These are phyloP conservation scores for Lissocephala sabroskyi DNA, from an alignment of 2,888 invertebrate species.

Conservation along the genomic window DNA sequence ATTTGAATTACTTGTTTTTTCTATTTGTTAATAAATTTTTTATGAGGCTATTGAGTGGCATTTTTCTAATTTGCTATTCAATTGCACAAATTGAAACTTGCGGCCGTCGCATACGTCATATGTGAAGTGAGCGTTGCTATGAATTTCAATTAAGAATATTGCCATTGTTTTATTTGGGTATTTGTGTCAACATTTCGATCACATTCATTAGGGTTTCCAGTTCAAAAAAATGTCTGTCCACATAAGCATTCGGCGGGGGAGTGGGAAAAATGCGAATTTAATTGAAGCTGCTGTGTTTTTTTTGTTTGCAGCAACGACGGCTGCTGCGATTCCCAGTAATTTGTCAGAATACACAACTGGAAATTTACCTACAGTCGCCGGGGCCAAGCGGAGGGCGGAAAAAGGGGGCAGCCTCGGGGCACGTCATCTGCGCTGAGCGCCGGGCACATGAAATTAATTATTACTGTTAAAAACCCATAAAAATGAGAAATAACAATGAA, in stretches of 20 bases:
- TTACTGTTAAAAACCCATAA: conserved; percentile 60
- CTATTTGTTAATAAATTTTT: conserved; percentile 36
- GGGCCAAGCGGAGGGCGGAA: too few relatives aligned
- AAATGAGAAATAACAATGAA: conserved; percentile 45
- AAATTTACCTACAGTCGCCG: too few relatives aligned
- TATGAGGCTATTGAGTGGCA: conserved; percentile 11
- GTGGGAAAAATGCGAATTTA: too few relatives aligned
- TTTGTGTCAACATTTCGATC: neutral
- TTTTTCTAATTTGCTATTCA: too few relatives aligned
- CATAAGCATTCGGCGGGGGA: too few relatives aligned
- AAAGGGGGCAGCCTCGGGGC: too few relatives aligned
- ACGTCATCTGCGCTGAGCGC: conserved; percentile 20
- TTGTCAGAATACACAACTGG: neutral
- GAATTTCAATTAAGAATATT: neutral
- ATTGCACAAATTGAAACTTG: too few relatives aligned
- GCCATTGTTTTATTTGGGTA: neutral
- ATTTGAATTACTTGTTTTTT: too few relatives aligned
- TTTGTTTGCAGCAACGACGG: neutral
- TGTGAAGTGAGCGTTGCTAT: too few relatives aligned
- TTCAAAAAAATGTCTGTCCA: too few relatives aligned
- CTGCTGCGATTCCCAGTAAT: too few relatives aligned
- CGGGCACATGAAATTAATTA: conserved; percentile 53
- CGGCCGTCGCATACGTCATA: too few relatives aligned
- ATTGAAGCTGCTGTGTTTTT: neutral
- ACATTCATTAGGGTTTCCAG: neutral